A percentile compares a stretch with the other conserved stretches of the same genome.
phyloP scores from a whole-genome alignment of 2,113 vertebrate species.

The Calonectris borealis region DNA sequence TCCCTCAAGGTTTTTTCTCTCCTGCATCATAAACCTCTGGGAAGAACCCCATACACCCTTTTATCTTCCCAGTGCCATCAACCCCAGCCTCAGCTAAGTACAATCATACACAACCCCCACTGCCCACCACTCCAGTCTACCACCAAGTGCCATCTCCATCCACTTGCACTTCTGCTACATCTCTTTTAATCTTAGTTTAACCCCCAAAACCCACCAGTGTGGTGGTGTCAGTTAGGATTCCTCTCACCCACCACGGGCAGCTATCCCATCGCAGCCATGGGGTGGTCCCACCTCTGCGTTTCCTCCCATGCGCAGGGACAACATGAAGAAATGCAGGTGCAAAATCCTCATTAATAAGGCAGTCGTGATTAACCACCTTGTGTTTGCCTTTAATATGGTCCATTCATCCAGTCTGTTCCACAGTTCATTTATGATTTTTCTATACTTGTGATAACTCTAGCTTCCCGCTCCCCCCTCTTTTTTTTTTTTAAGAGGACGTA shows the following conservation, averaged over 20 bases:
- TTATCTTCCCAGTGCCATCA: neutral
- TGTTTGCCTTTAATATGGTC: neutral
- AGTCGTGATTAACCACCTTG: neutral
- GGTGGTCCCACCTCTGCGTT: neutral
- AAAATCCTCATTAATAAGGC: neutral
- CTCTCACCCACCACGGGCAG: accelerated
- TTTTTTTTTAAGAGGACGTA: neutral
- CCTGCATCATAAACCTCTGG: neutral
- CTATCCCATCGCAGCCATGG: neutral
- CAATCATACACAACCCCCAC: neutral
- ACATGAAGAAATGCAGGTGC: neutral
- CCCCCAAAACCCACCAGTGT: neutral
- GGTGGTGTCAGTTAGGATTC: neutral
- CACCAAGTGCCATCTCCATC: neutral
- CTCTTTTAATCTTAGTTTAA: neutral
- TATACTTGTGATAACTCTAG: neutral
- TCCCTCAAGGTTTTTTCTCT: neutral
- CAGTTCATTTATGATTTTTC: neutral
- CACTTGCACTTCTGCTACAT: neutral
- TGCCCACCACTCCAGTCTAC: neutral
- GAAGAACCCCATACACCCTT: neutral
- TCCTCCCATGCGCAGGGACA: neutral
- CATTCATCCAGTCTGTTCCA: neutral
- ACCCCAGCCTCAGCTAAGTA: neutral
- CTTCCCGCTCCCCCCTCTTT: too few relatives aligned